phyloP scores from a whole-genome alignment of 2,888 invertebrate species.

The Temnothorax ravouxi region DNA sequence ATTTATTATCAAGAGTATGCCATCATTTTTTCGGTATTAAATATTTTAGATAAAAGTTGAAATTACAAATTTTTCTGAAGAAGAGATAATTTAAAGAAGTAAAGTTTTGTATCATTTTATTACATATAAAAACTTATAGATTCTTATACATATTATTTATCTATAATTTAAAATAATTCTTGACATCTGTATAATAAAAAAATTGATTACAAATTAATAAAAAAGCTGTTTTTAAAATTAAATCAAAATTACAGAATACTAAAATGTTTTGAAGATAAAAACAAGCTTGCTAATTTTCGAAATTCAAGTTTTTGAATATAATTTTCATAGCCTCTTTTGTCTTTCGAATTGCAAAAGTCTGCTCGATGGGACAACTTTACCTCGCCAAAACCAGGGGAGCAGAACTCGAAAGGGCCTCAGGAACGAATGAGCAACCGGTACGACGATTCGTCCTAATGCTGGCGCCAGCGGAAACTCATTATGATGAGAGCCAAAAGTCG shows the following conservation, averaged over 20 bases:
- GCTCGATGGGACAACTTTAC: not conserved
- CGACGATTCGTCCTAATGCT: conserved; percentile 32
- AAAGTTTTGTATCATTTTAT: not conserved
- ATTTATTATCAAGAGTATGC: not conserved
- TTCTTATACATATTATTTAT: not conserved
- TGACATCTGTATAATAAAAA: not conserved
- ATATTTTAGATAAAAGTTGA: not conserved
- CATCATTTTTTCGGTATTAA: not conserved
- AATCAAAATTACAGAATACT: not conserved
- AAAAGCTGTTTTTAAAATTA: not conserved
- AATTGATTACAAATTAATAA: not conserved
- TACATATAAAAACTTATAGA: not conserved
- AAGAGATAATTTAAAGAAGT: not conserved
- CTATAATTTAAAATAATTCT: not conserved
- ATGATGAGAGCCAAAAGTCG: conserved; percentile 40
- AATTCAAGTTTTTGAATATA: not conserved
- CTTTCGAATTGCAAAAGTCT: not conserved
- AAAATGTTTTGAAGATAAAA: not conserved
- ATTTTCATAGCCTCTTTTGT: not conserved
- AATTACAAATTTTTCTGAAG: not conserved
- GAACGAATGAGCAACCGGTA: conserved; percentile 25
- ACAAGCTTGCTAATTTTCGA: not conserved
- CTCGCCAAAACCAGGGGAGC: not conserved
- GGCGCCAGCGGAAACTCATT: conserved; percentile 42
- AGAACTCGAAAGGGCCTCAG: not conserved